A percentile compares a stretch with the other conserved stretches of the same genome.
Conservation (phyloP, 2,888 invertebrate genomes). For the Yponomeuta evonymella region DNA sequence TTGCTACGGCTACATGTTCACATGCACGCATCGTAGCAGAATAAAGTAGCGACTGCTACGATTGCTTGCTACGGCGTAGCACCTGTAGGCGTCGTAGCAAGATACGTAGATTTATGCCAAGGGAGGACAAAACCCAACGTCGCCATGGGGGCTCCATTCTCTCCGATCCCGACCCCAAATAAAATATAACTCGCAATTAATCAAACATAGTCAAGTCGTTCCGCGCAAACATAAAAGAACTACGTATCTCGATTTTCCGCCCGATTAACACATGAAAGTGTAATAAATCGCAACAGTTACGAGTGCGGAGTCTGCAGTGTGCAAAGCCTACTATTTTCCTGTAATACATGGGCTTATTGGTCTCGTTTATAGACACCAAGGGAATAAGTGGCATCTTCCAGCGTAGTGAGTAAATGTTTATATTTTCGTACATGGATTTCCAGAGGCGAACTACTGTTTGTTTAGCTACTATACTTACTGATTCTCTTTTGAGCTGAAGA, state of each 20-base stretch:
- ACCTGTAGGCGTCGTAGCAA: neutral
- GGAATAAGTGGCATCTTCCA: neutral
- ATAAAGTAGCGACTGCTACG: neutral
- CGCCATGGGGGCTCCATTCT: neutral
- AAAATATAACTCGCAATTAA: neutral
- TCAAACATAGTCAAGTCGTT: neutral
- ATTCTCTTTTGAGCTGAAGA: too few species aligned
- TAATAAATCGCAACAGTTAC: constrained; percentile 1
- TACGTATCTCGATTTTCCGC: constrained; percentile 1
- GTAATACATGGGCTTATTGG: neutral
- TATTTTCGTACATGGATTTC: too few species aligned
- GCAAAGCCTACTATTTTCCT: neutral
- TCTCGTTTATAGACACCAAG: neutral
- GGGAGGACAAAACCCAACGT: neutral
- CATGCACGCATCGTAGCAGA: too few species aligned
- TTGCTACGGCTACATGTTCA: too few species aligned
- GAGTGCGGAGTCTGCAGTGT: neutral
- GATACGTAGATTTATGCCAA: neutral
- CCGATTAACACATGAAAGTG: constrained; percentile 3
- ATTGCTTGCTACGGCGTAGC: neutral
- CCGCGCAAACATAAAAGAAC: neutral
- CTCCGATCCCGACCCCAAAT: neutral
- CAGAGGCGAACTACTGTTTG: too few species aligned
- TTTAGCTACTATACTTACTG: too few species aligned
- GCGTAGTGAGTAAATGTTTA: too few species aligned